These are phyloP conservation scores for Lanistes nyassanus DNA, from an alignment of 1,140 invertebrate genomes.

Conservation along the genomic window DNA sequence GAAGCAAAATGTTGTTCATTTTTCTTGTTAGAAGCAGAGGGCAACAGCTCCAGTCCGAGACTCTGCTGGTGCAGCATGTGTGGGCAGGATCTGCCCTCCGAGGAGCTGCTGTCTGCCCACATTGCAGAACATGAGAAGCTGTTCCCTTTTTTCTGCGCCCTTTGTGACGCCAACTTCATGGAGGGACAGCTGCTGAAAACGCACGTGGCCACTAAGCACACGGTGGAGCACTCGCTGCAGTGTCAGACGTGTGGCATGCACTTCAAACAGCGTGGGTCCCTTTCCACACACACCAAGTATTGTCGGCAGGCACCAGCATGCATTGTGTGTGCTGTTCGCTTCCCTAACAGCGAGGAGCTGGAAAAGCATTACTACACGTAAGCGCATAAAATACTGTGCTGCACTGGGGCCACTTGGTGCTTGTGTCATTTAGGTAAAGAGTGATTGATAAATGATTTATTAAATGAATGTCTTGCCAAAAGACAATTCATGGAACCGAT, in stretches of 20 bases:
- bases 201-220: constrained; percentile 16
- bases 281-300: constrained; percentile 6
- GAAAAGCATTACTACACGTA: constrained; percentile 22
- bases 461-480: no score
- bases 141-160: constrained; percentile 21
- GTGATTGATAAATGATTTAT: no score
- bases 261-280: constrained; percentile 18
- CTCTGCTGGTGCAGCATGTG: constrained; percentile 11
- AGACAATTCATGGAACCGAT: no score
- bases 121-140: constrained; percentile 21
- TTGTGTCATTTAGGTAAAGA: no score
- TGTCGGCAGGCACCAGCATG: constrained; percentile 19
- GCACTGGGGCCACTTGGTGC: no score
- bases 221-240: constrained; percentile 14
- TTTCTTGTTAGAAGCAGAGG: not conserved
- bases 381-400: not conserved
- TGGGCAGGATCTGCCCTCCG: not conserved
- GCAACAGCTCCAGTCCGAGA: not conserved
- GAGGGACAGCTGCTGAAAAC: constrained; percentile 12
- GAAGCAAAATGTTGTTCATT: not conserved
- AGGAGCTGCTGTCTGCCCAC: not conserved
- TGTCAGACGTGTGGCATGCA: constrained; percentile 20
- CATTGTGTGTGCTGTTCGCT: constrained; percentile 14
- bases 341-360: constrained; percentile 3
- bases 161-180: constrained; percentile 24